Evolutionary conservation across 2,888 invertebrate genomes (phyloP).

Genomic region (Macaria notata): DNA sequence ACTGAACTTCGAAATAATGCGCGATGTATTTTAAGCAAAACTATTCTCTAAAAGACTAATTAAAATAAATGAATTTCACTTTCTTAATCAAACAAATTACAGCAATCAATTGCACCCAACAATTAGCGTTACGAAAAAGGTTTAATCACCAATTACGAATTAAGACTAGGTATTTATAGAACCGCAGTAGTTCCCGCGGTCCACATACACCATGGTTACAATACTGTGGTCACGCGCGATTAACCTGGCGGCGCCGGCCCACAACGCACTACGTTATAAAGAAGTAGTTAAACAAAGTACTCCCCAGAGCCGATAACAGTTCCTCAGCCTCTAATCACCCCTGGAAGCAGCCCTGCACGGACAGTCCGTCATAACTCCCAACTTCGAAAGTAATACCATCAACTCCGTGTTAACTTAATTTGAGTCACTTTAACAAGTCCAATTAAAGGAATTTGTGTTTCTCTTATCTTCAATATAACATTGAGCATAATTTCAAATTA

Average conservation of each 20-base stretch:
- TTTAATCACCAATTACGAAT: conserved; percentile 20
- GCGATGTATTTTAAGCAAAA: not conserved
- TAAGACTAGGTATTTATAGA: conserved; percentile 11
- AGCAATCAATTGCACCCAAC: conserved; percentile 10
- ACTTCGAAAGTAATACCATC: conserved; percentile 82
- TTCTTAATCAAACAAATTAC: conserved; percentile 13
- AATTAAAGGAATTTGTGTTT: conserved; percentile 83
- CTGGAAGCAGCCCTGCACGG: conserved; percentile 51
- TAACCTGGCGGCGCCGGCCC: conserved; percentile 15
- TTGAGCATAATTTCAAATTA: conserved; percentile 83
- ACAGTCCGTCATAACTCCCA: conserved; percentile 79
- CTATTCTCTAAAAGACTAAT: not conserved
- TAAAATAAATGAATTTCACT: conserved; percentile 10
- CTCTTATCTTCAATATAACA: conserved; percentile 83
- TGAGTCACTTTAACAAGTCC: conserved; percentile 83
- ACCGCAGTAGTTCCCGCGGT: conserved; percentile 35
- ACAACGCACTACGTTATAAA: conserved; percentile 59
- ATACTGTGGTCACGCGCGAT: conserved; percentile 8
- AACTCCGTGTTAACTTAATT: conserved; percentile 82
- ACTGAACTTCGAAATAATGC: too few species aligned
- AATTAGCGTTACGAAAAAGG: conserved; percentile 13
- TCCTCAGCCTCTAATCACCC: conserved; percentile 65
- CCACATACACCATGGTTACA: conserved; percentile 36
- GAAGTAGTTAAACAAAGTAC: conserved; percentile 59
- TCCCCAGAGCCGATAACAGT: conserved; percentile 65